Base-by-base conservation (phyloP, 2,113 vertebrate species). In the Mesocricetus auratus region DNA sequence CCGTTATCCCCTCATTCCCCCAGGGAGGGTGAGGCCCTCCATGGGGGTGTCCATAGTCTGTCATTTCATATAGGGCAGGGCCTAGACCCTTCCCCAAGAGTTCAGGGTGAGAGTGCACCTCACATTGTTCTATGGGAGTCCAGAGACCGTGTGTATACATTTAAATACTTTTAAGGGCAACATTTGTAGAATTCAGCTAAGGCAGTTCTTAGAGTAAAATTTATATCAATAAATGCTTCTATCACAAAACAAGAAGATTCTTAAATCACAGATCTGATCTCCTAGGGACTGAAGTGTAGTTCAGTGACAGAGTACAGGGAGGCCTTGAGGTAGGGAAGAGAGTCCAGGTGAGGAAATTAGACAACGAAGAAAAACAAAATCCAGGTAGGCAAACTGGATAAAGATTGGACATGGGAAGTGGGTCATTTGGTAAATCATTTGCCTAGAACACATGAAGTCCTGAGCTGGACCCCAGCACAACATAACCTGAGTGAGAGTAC, bases 361-460 rank as follows among this genome's bases (percentile, higher is more conserved):
- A 75, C 50, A 58, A 62, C 90, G 45, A 50, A 92, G 36, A 69
- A 68, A 87, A 82, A 39, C 73, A 60, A 91, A 93, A 90, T 66
- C 42, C 5, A 11, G 22, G 71, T 74, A 71, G 31, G 47, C 10
- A 77, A 36, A 77, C 42, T 31, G 9, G 9, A 17, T 16, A 42
- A 42, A 83, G n/a, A 42, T 5, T 62, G 58, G 58, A 62, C 56
- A n/a, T 42, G 13, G 24, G n/a, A 42, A 42, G n/a, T 83, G 81
- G 56, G 24, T 83, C 56, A 29, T 83, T 60, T 29, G 24, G 79
- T 60, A 16, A n/a, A 83, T 24, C 56, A 7, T 21, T 83, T 83
- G 56, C 22, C 7, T 29, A 83, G 56, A 1, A 29, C 0, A 3
- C 36, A 39, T 82, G 56, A 60, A 16, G 53, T 36, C 12, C 56